phyloP scores from a whole-genome alignment of 2,888 invertebrate species.

The Coelinius sp. region DNA sequence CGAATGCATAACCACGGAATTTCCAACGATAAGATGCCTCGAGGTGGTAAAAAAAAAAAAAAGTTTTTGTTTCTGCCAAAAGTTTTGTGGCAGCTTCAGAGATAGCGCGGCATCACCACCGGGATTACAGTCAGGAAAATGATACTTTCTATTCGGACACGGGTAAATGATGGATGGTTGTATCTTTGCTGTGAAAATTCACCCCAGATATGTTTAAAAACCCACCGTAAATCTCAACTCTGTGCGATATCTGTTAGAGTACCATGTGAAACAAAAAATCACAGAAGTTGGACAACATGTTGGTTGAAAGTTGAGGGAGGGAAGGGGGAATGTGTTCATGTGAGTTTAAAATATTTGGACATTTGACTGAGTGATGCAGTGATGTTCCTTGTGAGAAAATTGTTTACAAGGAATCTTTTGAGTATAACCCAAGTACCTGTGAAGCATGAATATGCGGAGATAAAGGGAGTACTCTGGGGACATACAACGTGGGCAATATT shows the following conservation, averaged over 20 bases:
- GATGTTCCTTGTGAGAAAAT: neutral
- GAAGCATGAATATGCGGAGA: neutral
- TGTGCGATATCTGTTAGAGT: neutral
- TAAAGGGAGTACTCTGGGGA: slow-evolving; percentile 34
- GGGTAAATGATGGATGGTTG: slow-evolving; percentile 69
- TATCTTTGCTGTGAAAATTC: slow-evolving; percentile 42
- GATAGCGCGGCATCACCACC: slow-evolving; percentile 55
- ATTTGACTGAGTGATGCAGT: neutral
- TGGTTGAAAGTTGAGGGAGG: neutral
- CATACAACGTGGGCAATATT: slow-evolving; percentile 56
- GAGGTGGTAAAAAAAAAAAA: slow-evolving; percentile 4
- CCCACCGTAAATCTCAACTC: slow-evolving; percentile 64
- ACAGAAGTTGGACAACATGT: neutral
- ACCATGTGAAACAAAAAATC: neutral
- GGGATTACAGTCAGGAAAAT: slow-evolving; percentile 60
- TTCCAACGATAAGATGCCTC: slow-evolving; percentile 34
- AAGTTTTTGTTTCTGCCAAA: slow-evolving; percentile 52
- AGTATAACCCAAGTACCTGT: neutral
- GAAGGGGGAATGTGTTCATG: neutral
- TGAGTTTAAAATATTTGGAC: slow-evolving; percentile 10
- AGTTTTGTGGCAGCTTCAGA: slow-evolving; percentile 51
- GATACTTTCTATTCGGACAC: slow-evolving; percentile 65
- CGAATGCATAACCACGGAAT: slow-evolving; percentile 60
- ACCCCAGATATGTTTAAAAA: slow-evolving; percentile 61
- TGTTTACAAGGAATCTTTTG: neutral